Base-by-base conservation (phyloP, 1,140 invertebrate species). In the Matsumurasca onukii region DNA sequence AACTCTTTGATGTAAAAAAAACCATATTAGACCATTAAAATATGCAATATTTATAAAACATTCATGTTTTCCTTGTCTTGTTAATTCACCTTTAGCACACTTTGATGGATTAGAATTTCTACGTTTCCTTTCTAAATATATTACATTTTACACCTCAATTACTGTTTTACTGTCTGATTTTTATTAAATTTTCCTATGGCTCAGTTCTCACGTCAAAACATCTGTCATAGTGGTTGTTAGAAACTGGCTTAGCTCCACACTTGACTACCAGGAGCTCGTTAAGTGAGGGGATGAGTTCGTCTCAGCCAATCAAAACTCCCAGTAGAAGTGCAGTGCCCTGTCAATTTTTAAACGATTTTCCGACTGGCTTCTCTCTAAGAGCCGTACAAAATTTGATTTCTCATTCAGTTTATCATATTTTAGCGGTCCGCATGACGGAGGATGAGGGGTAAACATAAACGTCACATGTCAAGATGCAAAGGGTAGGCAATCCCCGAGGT, bases 401-500 rank as follows among this genome's bases (percentile, higher is more conserved):
- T n/a, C n/a, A n/a, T n/a, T n/a, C n/a, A n/a, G n/a, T n/a, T n/a
- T n/a, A n/a, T n/a, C 17, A 39, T 39, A 17, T 39, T 39, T 39
- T 39, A 39, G 34, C 17, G 5, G 34, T n/a, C n/a, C 34, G 17
- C 5, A 39, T 39, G 34, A 17, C 34, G 34, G 5, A 39, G 17
- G 34, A 39, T 5, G 17, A 39, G 17, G 34, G 34, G 34, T 39
- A 17, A 39, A 39, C 34, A 39, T 39, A 5, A 39, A 17, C 34
- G 34, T 5, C 34, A 39, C 34, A 17, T 9, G 34, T 88, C 64
- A 79, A 76, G 49, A 72, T 86, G 70, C 84, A 86, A 70, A 77
- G 86, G 67, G 87, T 88, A 59, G 82, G 84, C 0, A 76, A 82
- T 51, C 80, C 81, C 39, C 34, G 55, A 24, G 75, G 77, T 2